Evolutionary conservation across 1,140 invertebrate genomes (phyloP).

Genomic region (Aricia agestis): DNA sequence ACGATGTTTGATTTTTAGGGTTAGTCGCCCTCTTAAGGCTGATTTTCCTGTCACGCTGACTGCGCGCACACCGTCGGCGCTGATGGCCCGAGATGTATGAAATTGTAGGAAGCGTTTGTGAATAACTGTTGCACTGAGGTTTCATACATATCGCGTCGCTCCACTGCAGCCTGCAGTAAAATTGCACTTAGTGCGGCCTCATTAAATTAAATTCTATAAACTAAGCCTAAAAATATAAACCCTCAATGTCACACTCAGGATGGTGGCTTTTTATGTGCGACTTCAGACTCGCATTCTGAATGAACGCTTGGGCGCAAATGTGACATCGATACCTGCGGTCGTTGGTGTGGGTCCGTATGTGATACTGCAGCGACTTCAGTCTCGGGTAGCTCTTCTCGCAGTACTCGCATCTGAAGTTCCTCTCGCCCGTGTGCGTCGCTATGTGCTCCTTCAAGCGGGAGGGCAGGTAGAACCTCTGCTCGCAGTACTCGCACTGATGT

Average conservation of each 20-base stretch:
- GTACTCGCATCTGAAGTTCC: slow-evolving; percentile 76
- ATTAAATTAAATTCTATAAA: neutral
- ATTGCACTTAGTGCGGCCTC: neutral
- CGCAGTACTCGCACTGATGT: slow-evolving; percentile 67
- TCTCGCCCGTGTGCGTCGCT: slow-evolving; percentile 78
- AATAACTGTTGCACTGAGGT: too few species aligned
- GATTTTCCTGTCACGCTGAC: too few species aligned
- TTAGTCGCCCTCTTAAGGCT: too few species aligned
- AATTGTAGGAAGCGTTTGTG: too few species aligned
- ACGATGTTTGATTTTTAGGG: too few species aligned
- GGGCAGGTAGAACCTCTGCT: slow-evolving; percentile 60
- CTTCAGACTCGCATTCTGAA: slow-evolving; percentile 46
- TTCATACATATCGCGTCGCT: too few species aligned
- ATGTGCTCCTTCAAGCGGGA: slow-evolving; percentile 71
- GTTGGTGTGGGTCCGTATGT: slow-evolving; percentile 42
- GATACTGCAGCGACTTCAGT: slow-evolving; percentile 51
- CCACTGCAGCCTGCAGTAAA: too few species aligned
- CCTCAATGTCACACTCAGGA: slow-evolving; percentile 48
- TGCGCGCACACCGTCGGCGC: too few species aligned
- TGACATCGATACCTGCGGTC: slow-evolving; percentile 40
- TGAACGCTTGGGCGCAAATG: slow-evolving; percentile 46
- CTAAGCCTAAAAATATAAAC: slow-evolving; percentile 40
- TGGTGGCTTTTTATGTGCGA: slow-evolving; percentile 50
- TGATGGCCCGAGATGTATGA: too few species aligned
- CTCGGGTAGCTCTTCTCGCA: slow-evolving; percentile 60